Base-by-base conservation (phyloP, 2,888 invertebrate species). In the Entomobrya proxima region DNA sequence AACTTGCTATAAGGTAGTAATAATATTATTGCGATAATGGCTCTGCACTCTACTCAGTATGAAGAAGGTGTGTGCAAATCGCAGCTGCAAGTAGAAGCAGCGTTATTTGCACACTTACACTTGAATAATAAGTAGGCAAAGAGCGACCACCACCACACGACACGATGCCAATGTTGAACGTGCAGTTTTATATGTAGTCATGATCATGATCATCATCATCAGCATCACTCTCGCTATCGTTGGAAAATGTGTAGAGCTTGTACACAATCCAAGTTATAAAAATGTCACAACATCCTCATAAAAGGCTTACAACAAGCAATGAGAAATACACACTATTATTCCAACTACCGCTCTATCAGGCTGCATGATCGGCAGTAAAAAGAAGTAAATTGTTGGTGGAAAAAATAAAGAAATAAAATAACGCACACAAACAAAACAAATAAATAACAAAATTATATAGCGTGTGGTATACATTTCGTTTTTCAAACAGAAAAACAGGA, bases 1-100 rank as follows among this genome's bases (percentile, higher is more conserved):
- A 67, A 67, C 67, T 67, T 67, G 67, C 40, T 67, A 67, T 67
- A 67, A 67, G 67, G 67, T 67, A 67, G 37, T 40, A 3, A 18
- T 35, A 32, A 32, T 61, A 37, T 37, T 67, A 40, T 40, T 32
- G 40, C 67, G 40, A 67, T 40, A 37, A 24, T n/a, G n/a, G n/a
- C n/a, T n/a, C 13, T 47, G n/a, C 5, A 47, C 5, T 27, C 40
- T 67, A 40, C n/a, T n/a, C n/a, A n/a, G n/a, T 67, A 67, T 37
- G 55, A 67, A 67, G 13, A 40, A 40, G 67, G 67, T 67, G 67
- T 67, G 67, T 40, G n/a, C 15, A 67, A 40, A 24, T 11, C 30
- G 37, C 40, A 40, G 37, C 37, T 24, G n/a, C n/a, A n/a, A n/a
- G 32, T 18, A 32, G n/a, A 32, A n/a, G n/a, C 32, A n/a, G 61